These are phyloP conservation scores for Siniperca undulata DNA, from an alignment of 2,797 vertebrate species.

Conservation along the genomic window DNA sequence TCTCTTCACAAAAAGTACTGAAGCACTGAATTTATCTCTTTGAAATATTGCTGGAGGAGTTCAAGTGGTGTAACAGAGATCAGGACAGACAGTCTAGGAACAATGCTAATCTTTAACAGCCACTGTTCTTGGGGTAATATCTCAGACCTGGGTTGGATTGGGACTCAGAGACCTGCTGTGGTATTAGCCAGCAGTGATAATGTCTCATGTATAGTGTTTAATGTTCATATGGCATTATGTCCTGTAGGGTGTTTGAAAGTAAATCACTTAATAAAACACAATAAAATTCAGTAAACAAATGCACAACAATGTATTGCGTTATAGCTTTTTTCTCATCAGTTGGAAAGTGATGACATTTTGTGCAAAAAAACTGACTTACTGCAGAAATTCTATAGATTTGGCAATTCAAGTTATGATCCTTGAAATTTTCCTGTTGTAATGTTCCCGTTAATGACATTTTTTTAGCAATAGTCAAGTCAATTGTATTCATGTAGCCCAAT, in stretches of 20 bases:
- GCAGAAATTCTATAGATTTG: not conserved
- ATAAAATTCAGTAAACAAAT: not conserved
- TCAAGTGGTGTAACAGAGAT: slow-evolving; percentile 36
- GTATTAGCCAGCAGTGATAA: not conserved
- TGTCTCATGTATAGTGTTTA: too few relatives aligned
- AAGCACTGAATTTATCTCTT: slow-evolving; percentile 44
- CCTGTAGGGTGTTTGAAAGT: not conserved
- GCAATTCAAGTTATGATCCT: not conserved
- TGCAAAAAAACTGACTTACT: not conserved
- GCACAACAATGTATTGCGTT: not conserved
- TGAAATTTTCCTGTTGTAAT: not conserved
- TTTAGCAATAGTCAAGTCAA: not conserved
- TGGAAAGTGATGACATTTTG: not conserved
- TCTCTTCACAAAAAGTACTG: slow-evolving; percentile 40
- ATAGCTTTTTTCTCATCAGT: not conserved
- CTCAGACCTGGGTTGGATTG: slow-evolving; percentile 8
- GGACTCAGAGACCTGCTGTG: not conserved
- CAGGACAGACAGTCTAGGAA: slow-evolving; percentile 20
- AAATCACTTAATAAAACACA: not conserved
- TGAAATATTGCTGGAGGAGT: slow-evolving; percentile 46
- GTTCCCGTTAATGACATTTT: not conserved
- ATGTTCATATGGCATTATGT: not conserved
- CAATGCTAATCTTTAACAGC: slow-evolving; percentile 19
- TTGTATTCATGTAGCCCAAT: too few relatives aligned
- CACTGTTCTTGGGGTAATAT: slow-evolving; percentile 7